phyloP scores from a whole-genome alignment of 1,140 invertebrate genomes.

The Trachymyrmex cornetzi region DNA sequence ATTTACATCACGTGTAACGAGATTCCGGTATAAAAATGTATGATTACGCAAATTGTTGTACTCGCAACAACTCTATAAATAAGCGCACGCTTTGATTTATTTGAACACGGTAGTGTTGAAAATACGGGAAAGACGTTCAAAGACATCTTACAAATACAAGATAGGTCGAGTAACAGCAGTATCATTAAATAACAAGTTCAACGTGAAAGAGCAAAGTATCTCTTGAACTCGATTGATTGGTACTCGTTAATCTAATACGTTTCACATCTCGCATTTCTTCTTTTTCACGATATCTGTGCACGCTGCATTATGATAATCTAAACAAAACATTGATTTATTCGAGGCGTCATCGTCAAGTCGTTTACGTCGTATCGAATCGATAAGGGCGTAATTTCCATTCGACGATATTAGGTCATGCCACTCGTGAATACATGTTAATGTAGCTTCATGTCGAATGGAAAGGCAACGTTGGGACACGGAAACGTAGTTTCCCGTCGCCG shows the following conservation, averaged over 20 bases:
- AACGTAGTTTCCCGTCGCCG: not conserved
- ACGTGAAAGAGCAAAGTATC: not conserved
- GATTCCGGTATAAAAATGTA: constrained; percentile 13
- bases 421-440: constrained; percentile 28
- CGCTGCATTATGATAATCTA: not conserved
- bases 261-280: not conserved
- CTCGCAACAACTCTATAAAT: constrained; percentile 25
- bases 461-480: constrained; percentile 16
- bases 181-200: not conserved
- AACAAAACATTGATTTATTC: not conserved
- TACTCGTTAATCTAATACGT: constrained; percentile 1
- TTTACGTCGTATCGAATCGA: not conserved
- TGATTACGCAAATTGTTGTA: constrained; percentile 30
- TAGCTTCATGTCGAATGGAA: constrained; percentile 23
- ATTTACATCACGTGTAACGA: constrained; percentile 14
- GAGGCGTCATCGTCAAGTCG: not conserved
- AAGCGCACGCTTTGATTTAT: not conserved
- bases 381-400: constrained; percentile 33
- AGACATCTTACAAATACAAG: constrained; percentile 13
- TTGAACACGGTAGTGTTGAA: not conserved
- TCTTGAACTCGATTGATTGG: constrained; percentile 24
- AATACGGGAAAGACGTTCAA: not conserved
- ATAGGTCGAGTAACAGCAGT: not conserved
- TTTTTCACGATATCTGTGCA: not conserved
- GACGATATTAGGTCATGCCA: constrained; percentile 9